Evolutionary conservation across 2,888 invertebrate genomes (phyloP), one percentile per base, ranked within the genome.

Genomic region (Amphiduros pacificus): DNA sequence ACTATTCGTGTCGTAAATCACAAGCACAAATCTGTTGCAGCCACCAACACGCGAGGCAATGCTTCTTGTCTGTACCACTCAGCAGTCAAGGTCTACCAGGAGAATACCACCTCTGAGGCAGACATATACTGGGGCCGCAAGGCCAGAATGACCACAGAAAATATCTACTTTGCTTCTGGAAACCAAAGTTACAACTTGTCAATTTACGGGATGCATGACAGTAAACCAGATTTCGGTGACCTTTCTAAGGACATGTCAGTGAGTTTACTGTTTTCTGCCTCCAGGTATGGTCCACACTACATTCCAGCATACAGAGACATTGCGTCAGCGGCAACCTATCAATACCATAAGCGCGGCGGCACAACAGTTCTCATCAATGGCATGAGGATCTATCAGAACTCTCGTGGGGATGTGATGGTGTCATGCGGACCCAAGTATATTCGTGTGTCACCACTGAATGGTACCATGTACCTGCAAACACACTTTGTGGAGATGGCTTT

Each of bases 1-100:
- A 77, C 81, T 2, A 72, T 84, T 29, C 77, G 84, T 3, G 72
- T 84, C 31, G 79, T 83, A 28, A 80, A 79, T 60, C 80, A 80
- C 64, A 74, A 76, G 27, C 74, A 73, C 62, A 76, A 78, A 54
- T 75, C 82, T 58, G 79, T 81, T 55, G 78, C 76, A 0, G 80
- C 82, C 5, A 76, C 78, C 17, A 83, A 77, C 68, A 69, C 71
- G 17, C 67, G 74, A 0, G 83, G 83, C 5, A 77, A 72, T 20
- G 66, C 74, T 2, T 76, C 78, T 48, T 77, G 78, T 60, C 71
- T 84, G 26, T 75, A 79, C 55, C 84, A 84, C 63, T 76, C 77
- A 1, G 75, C 76, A 2, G 81, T 77, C 2, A 80, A 79, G 63
- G 75, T 84, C 56, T 74, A 73, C 55, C 84, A 84, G 63, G 74